Evolutionary conservation across 2,888 invertebrate species (phyloP).

Genomic region (Zaprionus obscuricornis): DNA sequence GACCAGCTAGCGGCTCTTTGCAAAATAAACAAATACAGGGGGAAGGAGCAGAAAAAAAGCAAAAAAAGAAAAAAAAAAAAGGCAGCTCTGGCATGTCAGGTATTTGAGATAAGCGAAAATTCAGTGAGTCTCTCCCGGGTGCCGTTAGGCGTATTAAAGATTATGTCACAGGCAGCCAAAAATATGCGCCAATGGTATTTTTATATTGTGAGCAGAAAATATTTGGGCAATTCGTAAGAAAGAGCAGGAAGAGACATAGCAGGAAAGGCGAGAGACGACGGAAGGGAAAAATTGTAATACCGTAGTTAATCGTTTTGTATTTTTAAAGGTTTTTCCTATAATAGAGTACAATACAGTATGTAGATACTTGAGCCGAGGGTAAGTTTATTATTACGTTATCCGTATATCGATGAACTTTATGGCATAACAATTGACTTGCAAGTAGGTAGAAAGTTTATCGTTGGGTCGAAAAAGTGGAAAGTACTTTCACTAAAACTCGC

Average conservation of each 20-base stretch:
- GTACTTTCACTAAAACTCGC: slow-evolving; percentile 8
- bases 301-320: background rate
- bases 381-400: slow-evolving; percentile 3
- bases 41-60: background rate
- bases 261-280: too few relatives aligned
- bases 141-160: slow-evolving; percentile 45
- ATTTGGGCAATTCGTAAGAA: slow-evolving; percentile 21
- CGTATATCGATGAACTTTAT: slow-evolving; percentile 23
- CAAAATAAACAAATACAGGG: slow-evolving; percentile 42
- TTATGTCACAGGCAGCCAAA: slow-evolving; percentile 50
- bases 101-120: slow-evolving; percentile 47
- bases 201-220: slow-evolving; percentile 50
- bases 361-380: slow-evolving; percentile 1
- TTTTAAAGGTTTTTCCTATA: slow-evolving; percentile 12
- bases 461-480: slow-evolving; percentile 13
- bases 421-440: slow-evolving; percentile 12
- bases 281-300: background rate
- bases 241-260: too few relatives aligned
- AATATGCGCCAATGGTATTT: slow-evolving; percentile 53
- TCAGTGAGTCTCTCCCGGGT: background rate
- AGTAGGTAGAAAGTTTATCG: slow-evolving; percentile 18
- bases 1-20: too few relatives aligned
- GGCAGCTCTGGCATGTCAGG: slow-evolving; percentile 36
- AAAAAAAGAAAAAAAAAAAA: background rate
- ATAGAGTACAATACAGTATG: too few relatives aligned